phyloP scores from a whole-genome alignment of 2,113 vertebrate species.

The Pelecanus crispus region DNA sequence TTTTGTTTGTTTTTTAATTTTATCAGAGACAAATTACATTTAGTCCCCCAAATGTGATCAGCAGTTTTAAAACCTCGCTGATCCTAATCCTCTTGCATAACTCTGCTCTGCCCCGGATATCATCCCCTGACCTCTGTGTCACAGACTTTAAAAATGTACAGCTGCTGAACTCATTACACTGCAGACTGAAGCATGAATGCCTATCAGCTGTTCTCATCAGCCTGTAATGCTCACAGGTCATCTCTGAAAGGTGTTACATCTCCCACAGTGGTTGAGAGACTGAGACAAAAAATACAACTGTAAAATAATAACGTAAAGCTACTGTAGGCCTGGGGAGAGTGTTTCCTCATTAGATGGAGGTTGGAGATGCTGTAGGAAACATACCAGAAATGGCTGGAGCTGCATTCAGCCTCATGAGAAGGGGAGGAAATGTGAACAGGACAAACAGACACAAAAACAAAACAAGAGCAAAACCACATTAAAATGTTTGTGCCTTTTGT shows the following conservation, averaged over 20 bases:
- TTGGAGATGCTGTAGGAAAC: conserved; percentile 11
- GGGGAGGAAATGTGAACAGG: neutral
- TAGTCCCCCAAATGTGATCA: neutral
- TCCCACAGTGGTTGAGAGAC: neutral
- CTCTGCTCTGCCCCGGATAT: neutral
- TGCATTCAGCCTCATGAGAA: conserved; percentile 30
- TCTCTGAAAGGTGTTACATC: neutral
- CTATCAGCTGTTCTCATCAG: neutral
- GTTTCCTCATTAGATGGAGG: neutral
- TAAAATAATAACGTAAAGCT: neutral
- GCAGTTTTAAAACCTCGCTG: neutral
- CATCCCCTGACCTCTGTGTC: neutral
- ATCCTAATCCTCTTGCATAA: neutral
- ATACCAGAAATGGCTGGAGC: neutral
- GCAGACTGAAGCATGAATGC: neutral
- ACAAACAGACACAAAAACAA: neutral
- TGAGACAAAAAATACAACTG: neutral
- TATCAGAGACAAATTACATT: neutral
- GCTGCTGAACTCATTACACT: neutral
- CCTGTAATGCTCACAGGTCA: neutral
- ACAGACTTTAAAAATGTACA: neutral
- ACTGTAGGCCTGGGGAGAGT: neutral
- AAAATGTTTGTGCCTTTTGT: neutral
- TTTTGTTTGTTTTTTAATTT: neutral
- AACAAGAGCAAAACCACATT: neutral